A percentile compares a stretch with the other conserved stretches of the same genome.
These are phyloP conservation scores for Ellobium chinense DNA, from an alignment of 2,888 invertebrate species.

Conservation along the genomic window DNA sequence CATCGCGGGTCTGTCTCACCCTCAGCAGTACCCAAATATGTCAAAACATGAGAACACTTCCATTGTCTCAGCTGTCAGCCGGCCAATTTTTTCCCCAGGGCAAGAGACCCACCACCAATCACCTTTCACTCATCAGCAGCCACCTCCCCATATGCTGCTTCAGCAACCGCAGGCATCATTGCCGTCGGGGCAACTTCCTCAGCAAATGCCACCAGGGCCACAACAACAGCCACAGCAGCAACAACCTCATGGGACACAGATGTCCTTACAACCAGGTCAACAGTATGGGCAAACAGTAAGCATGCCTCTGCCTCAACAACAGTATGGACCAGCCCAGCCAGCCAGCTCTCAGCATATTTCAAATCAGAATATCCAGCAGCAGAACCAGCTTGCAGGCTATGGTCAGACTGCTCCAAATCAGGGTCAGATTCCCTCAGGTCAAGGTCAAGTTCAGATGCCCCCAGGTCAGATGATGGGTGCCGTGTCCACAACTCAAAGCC, in stretches of 20 bases:
- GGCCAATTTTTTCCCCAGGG: conserved; percentile 63
- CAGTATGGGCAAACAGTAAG: not conserved
- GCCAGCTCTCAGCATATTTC: not conserved
- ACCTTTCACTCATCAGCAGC: conserved; percentile 17
- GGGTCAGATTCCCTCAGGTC: not conserved
- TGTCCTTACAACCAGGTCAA: conserved; percentile 12
- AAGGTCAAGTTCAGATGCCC: not conserved
- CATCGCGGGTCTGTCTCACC: not conserved
- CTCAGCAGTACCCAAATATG: conserved; percentile 32
- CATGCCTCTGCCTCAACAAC: not conserved
- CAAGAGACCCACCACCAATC: conserved; percentile 41
- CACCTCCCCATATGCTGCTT: conserved; percentile 41
- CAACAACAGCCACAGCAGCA: conserved; percentile 40
- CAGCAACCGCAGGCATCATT: conserved; percentile 25
- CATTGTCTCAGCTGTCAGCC: conserved; percentile 59
- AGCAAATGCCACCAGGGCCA: not conserved
- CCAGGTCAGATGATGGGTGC: not conserved
- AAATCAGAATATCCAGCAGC: not conserved
- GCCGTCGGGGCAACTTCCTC: not conserved
- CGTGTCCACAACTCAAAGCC: not conserved
- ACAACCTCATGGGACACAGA: not conserved
- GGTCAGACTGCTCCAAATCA: conserved; percentile 5
- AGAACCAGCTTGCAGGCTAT: conserved; percentile 1
- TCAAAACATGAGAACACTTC: conserved; percentile 51
- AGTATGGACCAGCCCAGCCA: not conserved